Evolutionary conservation across 1,140 invertebrate genomes (phyloP), one percentile per base, ranked within the genome.

Genomic region (Drosophila takahashii): DNA sequence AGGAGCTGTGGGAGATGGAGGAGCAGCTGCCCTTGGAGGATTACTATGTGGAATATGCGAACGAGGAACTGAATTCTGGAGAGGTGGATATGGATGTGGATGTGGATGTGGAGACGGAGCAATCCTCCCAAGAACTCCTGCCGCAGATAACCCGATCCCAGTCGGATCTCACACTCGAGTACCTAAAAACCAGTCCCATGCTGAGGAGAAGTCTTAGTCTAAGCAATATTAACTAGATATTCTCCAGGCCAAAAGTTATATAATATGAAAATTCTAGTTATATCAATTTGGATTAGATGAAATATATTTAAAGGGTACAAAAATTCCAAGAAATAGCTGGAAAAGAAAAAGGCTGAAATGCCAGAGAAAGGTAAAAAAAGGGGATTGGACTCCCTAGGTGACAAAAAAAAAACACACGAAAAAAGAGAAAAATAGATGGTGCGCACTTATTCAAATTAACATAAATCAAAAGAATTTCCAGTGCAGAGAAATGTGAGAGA

Each of bases 391-490:
- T 22, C n/a, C 22, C 52, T 27, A 26, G 34, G 34, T 62, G 58
- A 48, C 34, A 32, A 65, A 47, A 61, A 77, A 61, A 77, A 52
- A 67, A 42, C 26, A 34, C 0, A 29, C 58, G 9, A 11, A 53
- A 60, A 60, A 76, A 42, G 27, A 74, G 74, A 77, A 81, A 81
- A 77, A 69, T 81, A 65, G 54, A 81, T 81, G 79, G 74, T 57
- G 79, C 62, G 79, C 79, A 77, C 79, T 81, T 81, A 81, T 81
- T 80, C 76, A 80, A 80, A 78, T 78, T 81, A 81, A 74, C 79
- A 81, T 81, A 81, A 81, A 81, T 81, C 79, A 81, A 77, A 81
- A 81, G 74, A 77, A 78, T 78, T 81, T 78, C 41, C 69, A 73
- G 53, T 52, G 67, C 78, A 73, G 66, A 62, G 16, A 77, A 81